Conservation (phyloP, 2,797 vertebrate species). For the Cottoperca gobio region DNA sequence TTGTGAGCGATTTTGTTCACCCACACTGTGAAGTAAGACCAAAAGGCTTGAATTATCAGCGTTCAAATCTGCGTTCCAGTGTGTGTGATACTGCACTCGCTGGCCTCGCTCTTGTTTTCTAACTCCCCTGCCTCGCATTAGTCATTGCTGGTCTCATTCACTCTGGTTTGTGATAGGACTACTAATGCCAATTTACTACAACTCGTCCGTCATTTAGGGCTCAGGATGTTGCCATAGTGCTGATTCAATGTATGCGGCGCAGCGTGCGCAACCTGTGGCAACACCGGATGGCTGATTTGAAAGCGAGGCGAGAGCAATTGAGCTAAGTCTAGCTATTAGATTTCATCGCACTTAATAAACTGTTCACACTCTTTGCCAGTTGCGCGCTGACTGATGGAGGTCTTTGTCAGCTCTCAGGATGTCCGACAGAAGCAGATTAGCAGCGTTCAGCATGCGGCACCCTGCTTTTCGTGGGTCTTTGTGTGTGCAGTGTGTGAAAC, state of each 20-base stretch:
- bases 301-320: slow-evolving; percentile 23
- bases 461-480: slow-evolving; percentile 52
- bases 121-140: slow-evolving; percentile 51
- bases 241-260: slow-evolving; percentile 57
- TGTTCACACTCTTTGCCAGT: slow-evolving; percentile 23
- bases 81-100: slow-evolving; percentile 13
- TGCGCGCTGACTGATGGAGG: slow-evolving; percentile 9
- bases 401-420: slow-evolving; percentile 65
- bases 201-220: slow-evolving; percentile 57
- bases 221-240: slow-evolving; percentile 62
- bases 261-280: slow-evolving; percentile 54
- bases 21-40: slow-evolving; percentile 43
- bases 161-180: slow-evolving; percentile 55
- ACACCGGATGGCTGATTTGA: slow-evolving; percentile 37
- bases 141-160: slow-evolving; percentile 46
- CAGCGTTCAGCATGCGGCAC: slow-evolving; percentile 46
- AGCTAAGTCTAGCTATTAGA: slow-evolving; percentile 38
- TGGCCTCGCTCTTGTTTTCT: slow-evolving; percentile 55
- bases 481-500: slow-evolving; percentile 64
- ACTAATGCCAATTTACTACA: slow-evolving; percentile 59
- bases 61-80: slow-evolving; percentile 37
- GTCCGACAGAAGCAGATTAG: slow-evolving; percentile 71
- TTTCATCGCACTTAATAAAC: slow-evolving; percentile 67
- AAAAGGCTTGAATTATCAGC: slow-evolving; percentile 51
- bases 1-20: slow-evolving; percentile 47